Evolutionary conservation across 92 coral and sea anemone genomes (phyloP).

Genomic region (Galaxea fascicularis): DNA sequence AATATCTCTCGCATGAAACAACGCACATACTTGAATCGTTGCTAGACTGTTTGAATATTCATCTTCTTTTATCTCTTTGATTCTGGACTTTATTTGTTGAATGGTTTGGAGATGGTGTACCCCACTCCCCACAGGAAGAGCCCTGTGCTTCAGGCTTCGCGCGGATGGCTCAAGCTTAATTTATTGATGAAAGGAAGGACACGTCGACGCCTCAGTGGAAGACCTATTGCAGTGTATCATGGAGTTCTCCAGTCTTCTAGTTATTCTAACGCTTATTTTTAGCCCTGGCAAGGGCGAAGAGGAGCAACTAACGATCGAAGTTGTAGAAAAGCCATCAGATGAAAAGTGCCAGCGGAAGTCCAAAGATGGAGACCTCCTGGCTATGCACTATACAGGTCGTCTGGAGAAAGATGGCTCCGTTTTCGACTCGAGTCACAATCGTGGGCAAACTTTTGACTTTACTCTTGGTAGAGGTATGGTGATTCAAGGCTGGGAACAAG

Average conservation of each 20-base stretch:
- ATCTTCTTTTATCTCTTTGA: no score
- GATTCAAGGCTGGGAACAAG: conserved; percentile 97
- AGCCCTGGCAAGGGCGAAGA: conserved; percentile 51
- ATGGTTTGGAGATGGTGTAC: no score
- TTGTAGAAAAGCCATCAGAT: conserved; percentile 73
- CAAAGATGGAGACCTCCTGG: conserved; percentile 73
- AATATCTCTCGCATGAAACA: no score
- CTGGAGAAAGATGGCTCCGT: conserved; percentile 76
- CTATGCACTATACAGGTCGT: conserved; percentile 91
- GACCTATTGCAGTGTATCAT: neutral
- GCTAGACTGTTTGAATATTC: no score
- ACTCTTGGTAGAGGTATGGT: conserved; percentile 95
- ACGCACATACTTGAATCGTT: no score
- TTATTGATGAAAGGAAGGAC: neutral
- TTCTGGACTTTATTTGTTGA: no score
- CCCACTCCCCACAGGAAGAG: no score
- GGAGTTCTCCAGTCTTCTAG: conserved; percentile 4
- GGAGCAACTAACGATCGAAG: conserved; percentile 75
- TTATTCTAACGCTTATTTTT: conserved; percentile 26
- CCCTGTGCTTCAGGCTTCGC: no score
- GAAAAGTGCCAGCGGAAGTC: conserved; percentile 79
- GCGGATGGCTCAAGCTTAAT: no score
- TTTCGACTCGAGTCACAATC: conserved; percentile 86
- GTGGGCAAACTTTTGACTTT: conserved; percentile 90
- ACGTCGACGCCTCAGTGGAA: neutral